A percentile compares a stretch with the other conserved stretches of the same genome.
phyloP scores from a whole-genome alignment of 2,888 invertebrate species.

The Drosophila maculinotata region DNA sequence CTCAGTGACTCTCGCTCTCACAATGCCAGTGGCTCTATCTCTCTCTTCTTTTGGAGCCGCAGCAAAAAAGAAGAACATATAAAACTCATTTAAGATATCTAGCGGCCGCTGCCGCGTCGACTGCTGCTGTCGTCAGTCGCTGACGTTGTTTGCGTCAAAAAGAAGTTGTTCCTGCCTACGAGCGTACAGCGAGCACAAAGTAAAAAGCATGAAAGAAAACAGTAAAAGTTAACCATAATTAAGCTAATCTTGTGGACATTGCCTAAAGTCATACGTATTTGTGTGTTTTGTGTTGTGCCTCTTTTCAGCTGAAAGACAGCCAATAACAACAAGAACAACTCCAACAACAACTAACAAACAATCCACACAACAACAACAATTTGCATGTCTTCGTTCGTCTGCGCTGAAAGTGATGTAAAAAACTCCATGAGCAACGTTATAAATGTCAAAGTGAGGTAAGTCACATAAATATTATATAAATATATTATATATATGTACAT shows the following conservation, averaged over 20 bases:
- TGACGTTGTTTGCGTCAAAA: conserved; percentile 69
- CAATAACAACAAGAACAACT: conserved; percentile 7
- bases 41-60: conserved; percentile 13
- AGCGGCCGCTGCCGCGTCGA: conserved; percentile 56
- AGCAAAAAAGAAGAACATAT: conserved; percentile 7
- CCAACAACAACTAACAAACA: conserved; percentile 12
- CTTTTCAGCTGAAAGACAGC: conserved; percentile 36
- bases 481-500: conserved; percentile 15
- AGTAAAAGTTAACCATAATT: neutral
- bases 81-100: conserved; percentile 30
- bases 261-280: neutral
- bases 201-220: conserved; percentile 5
- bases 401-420: conserved; percentile 80
- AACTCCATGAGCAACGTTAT: conserved; percentile 79
- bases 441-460: conserved; percentile 83
- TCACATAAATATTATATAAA: conserved; percentile 8
- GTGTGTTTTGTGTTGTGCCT: conserved; percentile 28
- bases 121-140: conserved; percentile 74
- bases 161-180: conserved; percentile 60
- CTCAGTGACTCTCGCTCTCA: conserved; percentile 23
- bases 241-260: conserved; percentile 1
- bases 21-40: conserved; percentile 4
- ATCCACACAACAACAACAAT: conserved; percentile 39
- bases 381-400: conserved; percentile 81
- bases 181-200: conserved; percentile 17